Evolutionary conservation across 2,797 vertebrate genomes (phyloP).

Genomic region (Lutjanus campechanus): DNA sequence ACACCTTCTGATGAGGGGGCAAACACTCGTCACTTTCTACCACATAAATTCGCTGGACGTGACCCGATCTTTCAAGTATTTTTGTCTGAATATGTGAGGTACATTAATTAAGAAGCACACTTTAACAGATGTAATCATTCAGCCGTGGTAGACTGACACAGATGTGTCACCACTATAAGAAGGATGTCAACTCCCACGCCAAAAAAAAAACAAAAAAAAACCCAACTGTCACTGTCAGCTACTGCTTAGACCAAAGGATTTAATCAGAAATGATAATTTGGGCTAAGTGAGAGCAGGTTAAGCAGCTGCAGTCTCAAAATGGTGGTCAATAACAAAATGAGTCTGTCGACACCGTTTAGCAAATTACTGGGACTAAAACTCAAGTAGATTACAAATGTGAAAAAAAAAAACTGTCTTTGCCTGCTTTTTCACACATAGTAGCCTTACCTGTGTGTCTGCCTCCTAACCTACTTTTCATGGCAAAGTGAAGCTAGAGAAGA

Average conservation of each 20-base stretch:
- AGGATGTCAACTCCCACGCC: background rate
- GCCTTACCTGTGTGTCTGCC: background rate
- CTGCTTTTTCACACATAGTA: background rate
- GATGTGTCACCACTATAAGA: background rate
- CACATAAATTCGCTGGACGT: background rate
- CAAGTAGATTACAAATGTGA: background rate
- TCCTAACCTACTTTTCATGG: conserved; percentile 21
- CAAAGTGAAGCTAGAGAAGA: conserved; percentile 15
- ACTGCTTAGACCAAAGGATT: conserved; percentile 22
- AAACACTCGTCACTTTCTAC: background rate
- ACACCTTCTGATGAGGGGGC: background rate
- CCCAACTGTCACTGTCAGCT: too few species aligned
- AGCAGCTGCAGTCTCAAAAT: conserved; percentile 44
- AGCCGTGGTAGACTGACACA: conserved; percentile 2
- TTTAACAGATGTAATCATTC: conserved; percentile 10
- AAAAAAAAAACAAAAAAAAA: background rate
- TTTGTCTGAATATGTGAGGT: background rate
- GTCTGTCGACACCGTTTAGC: conserved; percentile 23
- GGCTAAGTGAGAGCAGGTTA: conserved; percentile 26
- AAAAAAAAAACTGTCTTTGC: background rate
- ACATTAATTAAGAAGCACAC: background rate
- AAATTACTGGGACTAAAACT: conserved; percentile 16
- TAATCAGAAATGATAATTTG: conserved; percentile 38
- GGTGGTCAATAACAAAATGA: conserved; percentile 38
- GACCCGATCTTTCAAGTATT: background rate